Percentiles rank a stretch among this genome's conserved stretches.
Conservation (phyloP, 1,140 invertebrate genomes). For the Heliconius nattereri region DNA sequence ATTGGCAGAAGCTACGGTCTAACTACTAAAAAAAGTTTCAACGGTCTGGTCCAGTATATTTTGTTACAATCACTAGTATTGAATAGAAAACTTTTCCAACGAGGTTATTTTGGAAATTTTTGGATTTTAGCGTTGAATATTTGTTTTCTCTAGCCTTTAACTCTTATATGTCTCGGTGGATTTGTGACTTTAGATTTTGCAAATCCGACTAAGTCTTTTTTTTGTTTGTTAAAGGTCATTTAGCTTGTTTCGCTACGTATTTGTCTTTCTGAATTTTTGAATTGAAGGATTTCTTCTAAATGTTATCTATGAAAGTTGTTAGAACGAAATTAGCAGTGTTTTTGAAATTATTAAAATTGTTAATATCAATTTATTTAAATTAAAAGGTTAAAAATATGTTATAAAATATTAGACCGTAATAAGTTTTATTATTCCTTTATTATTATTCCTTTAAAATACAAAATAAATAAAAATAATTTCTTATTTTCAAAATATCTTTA, state of each 20-base stretch:
- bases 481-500: too few species aligned
- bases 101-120: not conserved
- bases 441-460: too few species aligned
- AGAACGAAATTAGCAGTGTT: too few species aligned
- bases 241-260: not conserved
- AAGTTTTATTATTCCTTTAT: too few species aligned
- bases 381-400: too few species aligned
- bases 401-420: not conserved
- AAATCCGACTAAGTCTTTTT: not conserved
- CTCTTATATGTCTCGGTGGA: not conserved
- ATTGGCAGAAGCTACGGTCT: not conserved
- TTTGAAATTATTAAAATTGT: too few species aligned
- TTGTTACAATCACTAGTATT: constrained; percentile 8
- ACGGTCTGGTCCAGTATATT: not conserved
- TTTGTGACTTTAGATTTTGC: not conserved
- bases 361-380: too few species aligned
- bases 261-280: not conserved
- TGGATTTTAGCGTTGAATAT: constrained; percentile 1
- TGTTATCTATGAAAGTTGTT: not conserved
- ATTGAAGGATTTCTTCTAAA: not conserved
- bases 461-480: too few species aligned
- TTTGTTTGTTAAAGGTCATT: not conserved
- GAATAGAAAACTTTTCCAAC: constrained; percentile 5
- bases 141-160: not conserved
- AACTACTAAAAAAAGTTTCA: not conserved